Evolutionary conservation across 2,113 vertebrate genomes (phyloP), one percentile per base, ranked within the genome.

Genomic region (Loxodonta africana): DNA sequence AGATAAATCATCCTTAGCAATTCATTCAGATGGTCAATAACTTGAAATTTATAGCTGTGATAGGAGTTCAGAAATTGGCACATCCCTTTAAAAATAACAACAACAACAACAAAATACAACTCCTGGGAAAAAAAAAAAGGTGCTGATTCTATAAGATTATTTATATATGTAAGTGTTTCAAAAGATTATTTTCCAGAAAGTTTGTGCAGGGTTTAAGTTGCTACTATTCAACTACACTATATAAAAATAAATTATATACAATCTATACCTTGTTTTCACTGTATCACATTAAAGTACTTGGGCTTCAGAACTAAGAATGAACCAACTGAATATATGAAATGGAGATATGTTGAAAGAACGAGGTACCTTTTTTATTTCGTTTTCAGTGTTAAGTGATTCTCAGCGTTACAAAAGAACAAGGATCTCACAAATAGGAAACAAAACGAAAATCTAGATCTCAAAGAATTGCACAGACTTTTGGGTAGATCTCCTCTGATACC

Each of bases 21-120:
- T 99, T 99, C 99, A 99, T 99, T 99, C 99, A 98, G 98, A 98
- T 98, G 99, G 99, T 99, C 98, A 99, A 99, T 99, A 99, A 99
- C 98, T 99, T 99, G 98, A 99, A 99, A 99, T 98, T 98, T 98
- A 98, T 99, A 98, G 98, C 98, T 99, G 98, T 99, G 98, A 98
- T 99, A 98, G 98, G 99, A 99, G 98, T 99, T 99, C 98, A 98
- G 97, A 99, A 98, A 98, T 99, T 99, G 99, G 98, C 99, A 98
- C 98, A 98, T 99, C 98, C 98, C 98, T 98, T 98, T 98, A 98
- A 98, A 98, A 98, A 98, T 88, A 95, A 97, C 96, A 97, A 97
- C 97, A 98, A 98, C 73, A 23, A 98, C 73, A 23, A 73, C 71
- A 98, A 97, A 98, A 98, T 98, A 98, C 98, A 98, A 99, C 98